Evolutionary conservation across 2,113 vertebrate genomes (phyloP), one percentile per base, ranked within the genome.

Genomic region (Panurus biarmicus): DNA sequence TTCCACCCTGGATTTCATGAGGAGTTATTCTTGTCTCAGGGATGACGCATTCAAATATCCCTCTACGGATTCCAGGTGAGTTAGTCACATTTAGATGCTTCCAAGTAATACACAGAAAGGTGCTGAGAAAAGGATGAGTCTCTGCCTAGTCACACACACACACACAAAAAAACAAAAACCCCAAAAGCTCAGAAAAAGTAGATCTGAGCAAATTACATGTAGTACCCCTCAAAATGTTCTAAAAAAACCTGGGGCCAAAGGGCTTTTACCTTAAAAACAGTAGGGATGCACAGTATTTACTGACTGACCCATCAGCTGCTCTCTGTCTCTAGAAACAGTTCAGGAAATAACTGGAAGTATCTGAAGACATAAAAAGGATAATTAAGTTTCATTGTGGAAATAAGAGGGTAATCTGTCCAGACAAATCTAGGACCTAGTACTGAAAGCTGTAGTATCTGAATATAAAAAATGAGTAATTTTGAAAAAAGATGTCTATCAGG

Each of bases 331-430:
- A 83, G 79, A 88, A 95, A 73, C 38, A 67, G 85, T 80, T 90
- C 75, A 85, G 78, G 33, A 94, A 91, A 90, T 83, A 78, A 83
- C 88, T 92, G 64, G 56, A 91, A 86, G 53, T 80, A 80, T 91
- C 82, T 93, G 85, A 90, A 64, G 87, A 69, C 40, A 86, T 71
- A 87, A 93, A 95, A 96, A 86, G 82, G 89, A 83, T 95, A 95
- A 96, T 91, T 91, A 95, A 94, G 81, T 90, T 95, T 93, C 79
- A 91, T 71, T 91, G 93, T 94, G 77, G 70, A 86, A 85, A 89
- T 89, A 95, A 95, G 51, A 95, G 65, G 51, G 79, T 94, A 97
- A 96, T 97, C 89, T 94, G 93, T 87, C 82, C 87, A 93, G 91
- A 56, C 93, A 95, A 91, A 94, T 93, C 87, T 95, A 73, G 60